phyloP scores from a whole-genome alignment of 2,888 invertebrate genomes.

The Meta bourneti region DNA sequence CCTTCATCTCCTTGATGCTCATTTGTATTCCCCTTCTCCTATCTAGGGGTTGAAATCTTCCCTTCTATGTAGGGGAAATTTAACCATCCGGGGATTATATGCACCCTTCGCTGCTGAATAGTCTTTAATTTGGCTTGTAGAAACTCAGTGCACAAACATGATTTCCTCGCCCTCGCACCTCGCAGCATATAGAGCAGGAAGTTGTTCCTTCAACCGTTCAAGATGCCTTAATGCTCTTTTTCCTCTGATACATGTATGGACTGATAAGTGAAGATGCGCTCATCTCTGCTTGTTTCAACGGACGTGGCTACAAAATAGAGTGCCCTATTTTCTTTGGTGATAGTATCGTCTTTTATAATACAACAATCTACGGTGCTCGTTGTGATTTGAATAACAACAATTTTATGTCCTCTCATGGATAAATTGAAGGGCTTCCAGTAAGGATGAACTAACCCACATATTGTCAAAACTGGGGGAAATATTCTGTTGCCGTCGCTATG shows the following conservation, averaged over 20 bases:
- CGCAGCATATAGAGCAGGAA: no score
- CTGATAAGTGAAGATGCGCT: no score
- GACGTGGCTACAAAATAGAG: neutral
- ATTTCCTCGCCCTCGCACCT: neutral
- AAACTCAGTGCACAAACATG: conserved; percentile 13
- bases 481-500: no score
- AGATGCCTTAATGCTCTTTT: no score
- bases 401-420: no score
- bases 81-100: conserved; percentile 41
- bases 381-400: no score
- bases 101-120: conserved; percentile 36
- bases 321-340: neutral
- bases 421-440: no score
- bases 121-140: conserved; percentile 43
- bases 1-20: conserved; percentile 13
- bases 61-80: conserved; percentile 3
- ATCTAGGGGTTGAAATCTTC: conserved; percentile 26
- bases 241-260: no score
- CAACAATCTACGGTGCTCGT: no score
- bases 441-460: no score
- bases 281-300: neutral
- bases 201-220: no score
- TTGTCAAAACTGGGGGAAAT: no score
- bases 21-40: conserved; percentile 43
- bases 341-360: neutral